A percentile compares a stretch with the other conserved stretches of the same genome.
Evolutionary conservation across 1,140 invertebrate genomes (phyloP).

Genomic region (Drosophila littoralis): DNA sequence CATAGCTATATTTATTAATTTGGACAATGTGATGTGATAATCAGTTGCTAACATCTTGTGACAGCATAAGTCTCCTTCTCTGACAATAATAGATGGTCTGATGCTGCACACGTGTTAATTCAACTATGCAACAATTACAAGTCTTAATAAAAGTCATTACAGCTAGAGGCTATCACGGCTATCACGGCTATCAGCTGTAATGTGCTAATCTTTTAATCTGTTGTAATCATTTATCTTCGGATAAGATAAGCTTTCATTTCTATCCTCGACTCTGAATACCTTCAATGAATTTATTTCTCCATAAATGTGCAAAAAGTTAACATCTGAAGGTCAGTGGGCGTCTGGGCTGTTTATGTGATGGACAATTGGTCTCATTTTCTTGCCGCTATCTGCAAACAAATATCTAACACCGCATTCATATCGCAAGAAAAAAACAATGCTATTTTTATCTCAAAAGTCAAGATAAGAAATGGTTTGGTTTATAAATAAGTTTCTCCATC

Average conservation of each 20-base stretch:
- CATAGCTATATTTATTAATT: neutral
- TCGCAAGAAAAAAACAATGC: neutral
- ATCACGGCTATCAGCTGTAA: slow-evolving; percentile 1
- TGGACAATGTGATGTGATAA: slow-evolving; percentile 25
- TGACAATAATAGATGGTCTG: neutral
- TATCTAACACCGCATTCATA: slow-evolving; percentile 11
- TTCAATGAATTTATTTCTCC: slow-evolving; percentile 20
- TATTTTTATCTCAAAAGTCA: slow-evolving; percentile 18
- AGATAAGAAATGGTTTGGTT: slow-evolving; percentile 2
- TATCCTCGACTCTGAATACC: neutral
- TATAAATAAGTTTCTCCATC: neutral
- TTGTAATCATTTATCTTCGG: slow-evolving; percentile 16
- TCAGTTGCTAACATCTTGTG: slow-evolving; percentile 23
- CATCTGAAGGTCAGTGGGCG: neutral
- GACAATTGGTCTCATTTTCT: slow-evolving; percentile 25
- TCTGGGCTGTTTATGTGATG: slow-evolving; percentile 1
- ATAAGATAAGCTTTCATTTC: neutral
- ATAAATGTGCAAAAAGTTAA: slow-evolving; percentile 3
- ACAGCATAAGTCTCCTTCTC: neutral
- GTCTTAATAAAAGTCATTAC: neutral
- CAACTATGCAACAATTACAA: slow-evolving; percentile 11
- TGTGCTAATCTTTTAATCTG: slow-evolving; percentile 7
- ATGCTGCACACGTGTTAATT: slow-evolving; percentile 42
- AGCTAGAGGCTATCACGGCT: neutral
- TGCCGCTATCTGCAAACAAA: slow-evolving; percentile 19